Conservation (phyloP, 2,797 vertebrate genomes). For the Saguinus oedipus region DNA sequence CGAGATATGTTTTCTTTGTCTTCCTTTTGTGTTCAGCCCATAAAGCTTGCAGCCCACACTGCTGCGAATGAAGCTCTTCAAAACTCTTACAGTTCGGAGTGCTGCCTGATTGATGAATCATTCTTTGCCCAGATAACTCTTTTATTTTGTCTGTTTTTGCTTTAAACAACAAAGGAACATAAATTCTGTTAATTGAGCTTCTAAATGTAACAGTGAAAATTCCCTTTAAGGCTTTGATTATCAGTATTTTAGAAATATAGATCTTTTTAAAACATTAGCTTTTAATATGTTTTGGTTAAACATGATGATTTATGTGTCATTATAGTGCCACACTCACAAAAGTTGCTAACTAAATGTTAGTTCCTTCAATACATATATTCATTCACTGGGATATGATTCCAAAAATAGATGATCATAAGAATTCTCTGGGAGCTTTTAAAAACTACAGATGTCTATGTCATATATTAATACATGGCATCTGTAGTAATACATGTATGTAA, state of each 20-base stretch:
- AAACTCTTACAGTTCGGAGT: neutral
- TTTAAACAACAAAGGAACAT: neutral
- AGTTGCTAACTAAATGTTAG: slow-evolving; percentile 15
- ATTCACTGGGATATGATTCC: neutral
- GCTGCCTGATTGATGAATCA: neutral
- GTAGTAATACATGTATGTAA: neutral
- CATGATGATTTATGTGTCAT: slow-evolving; percentile 15
- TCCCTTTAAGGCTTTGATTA: neutral
- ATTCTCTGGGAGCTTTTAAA: neutral
- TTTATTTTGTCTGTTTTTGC: neutral
- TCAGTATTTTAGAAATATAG: neutral
- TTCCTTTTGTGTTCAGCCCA: neutral
- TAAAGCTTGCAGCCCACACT: neutral
- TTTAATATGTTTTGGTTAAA: slow-evolving; percentile 40
- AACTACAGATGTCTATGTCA: neutral
- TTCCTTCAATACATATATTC: slow-evolving; percentile 9
- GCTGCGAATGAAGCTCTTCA: neutral
- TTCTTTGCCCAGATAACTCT: neutral
- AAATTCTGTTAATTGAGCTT: neutral
- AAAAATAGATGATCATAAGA: neutral
- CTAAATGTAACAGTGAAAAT: slow-evolving; percentile 32
- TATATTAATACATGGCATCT: neutral
- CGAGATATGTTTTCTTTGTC: neutral
- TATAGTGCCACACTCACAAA: neutral
- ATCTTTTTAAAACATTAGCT: slow-evolving; percentile 10